phyloP scores from a whole-genome alignment of 2,797 vertebrate species.

The Novumbra hubbsi region DNA sequence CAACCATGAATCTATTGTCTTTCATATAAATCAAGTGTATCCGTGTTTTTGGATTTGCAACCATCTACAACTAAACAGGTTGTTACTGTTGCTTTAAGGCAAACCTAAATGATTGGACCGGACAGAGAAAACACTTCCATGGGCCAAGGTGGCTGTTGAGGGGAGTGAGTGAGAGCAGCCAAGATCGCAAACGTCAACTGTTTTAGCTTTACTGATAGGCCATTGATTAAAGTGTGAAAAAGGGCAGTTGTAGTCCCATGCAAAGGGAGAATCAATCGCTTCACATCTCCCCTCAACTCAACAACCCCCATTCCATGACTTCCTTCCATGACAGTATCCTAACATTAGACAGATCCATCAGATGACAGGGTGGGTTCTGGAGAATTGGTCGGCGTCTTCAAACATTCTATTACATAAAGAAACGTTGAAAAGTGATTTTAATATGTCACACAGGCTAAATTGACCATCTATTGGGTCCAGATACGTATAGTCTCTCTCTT shows the following conservation, averaged over 20 bases:
- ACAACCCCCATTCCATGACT: neutral
- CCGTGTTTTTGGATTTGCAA: neutral
- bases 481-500: neutral
- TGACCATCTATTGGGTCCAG: neutral
- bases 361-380: neutral
- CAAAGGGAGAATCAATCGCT: constrained; percentile 29
- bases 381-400: neutral
- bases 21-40: neutral
- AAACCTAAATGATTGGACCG: neutral
- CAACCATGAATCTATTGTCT: neutral
- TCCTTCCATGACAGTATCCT: neutral
- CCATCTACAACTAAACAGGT: neutral
- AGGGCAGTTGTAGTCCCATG: constrained; percentile 24
- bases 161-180: constrained; percentile 7
- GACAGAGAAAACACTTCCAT: neutral
- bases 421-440: neutral
- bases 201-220: constrained; percentile 36
- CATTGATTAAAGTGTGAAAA: constrained; percentile 54
- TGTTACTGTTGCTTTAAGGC: neutral
- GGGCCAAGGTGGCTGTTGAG: constrained; percentile 9
- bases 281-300: constrained; percentile 6
- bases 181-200: constrained; percentile 33
- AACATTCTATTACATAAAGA: neutral
- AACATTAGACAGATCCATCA: constrained; percentile 7
- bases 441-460: neutral